Conservation (phyloP, 92 coral and sea anemone genomes). For the Epizoanthus fatuus region DNA sequence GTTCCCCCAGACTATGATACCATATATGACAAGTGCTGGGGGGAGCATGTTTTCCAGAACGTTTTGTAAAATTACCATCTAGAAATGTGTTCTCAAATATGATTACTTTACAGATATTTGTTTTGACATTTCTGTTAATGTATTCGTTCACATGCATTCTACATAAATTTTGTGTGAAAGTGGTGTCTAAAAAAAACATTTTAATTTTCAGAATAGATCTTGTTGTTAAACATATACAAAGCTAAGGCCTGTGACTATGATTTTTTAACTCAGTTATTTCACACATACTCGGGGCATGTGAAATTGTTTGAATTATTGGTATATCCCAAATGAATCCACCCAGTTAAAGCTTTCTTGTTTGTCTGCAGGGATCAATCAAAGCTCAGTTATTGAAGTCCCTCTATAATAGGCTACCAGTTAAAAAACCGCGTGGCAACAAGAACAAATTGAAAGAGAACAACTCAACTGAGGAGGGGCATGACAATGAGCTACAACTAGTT, state of each 20-base stretch:
- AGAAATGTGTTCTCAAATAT: conserved; percentile 7
- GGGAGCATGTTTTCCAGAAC: conserved; percentile 9
- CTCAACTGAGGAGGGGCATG: conserved; percentile 10
- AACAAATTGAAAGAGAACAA: neutral
- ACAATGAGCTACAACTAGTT: conserved; percentile 10
- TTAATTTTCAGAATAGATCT: neutral
- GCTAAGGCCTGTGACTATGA: neutral
- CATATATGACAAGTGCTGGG: neutral
- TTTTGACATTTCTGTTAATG: conserved; percentile 8
- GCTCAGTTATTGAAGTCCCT: neutral
- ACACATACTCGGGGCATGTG: conserved; percentile 8
- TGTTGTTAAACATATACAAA: conserved; percentile 6
- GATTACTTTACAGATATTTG: conserved; percentile 11
- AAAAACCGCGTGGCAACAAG: neutral
- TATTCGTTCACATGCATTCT: conserved; percentile 12
- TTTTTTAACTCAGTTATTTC: neutral
- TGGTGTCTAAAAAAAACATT: neutral
- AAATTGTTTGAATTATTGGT: conserved; percentile 7
- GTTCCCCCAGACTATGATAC: too few species aligned
- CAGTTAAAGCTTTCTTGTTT: neutral
- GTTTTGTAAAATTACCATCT: conserved; percentile 1
- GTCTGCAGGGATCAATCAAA: conserved; percentile 2
- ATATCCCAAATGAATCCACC: conserved; percentile 11
- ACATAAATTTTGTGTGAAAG: conserved; percentile 7
- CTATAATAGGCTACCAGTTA: conserved; percentile 2